Conservation (phyloP, 2,797 vertebrate species). For the Rallus crepitans region DNA sequence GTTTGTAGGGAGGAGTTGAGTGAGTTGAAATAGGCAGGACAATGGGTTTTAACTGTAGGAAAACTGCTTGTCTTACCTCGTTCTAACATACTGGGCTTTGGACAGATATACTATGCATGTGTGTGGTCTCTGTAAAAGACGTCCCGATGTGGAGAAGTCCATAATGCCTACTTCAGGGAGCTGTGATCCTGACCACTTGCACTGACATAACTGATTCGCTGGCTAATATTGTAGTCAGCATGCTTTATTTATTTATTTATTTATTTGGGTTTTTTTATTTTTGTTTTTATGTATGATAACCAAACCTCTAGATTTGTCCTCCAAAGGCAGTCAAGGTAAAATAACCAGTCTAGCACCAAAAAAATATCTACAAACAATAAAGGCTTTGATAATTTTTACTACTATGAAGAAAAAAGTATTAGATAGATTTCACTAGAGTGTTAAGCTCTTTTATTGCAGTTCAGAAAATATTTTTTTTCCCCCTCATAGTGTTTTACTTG, state of each 20-base stretch:
- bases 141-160: background rate
- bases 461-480: constrained; percentile 33
- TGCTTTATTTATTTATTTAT: background rate
- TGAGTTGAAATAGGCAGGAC: background rate
- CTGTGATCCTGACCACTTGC: background rate
- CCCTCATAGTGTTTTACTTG: constrained; percentile 46
- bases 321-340: background rate
- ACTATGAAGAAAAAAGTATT: background rate
- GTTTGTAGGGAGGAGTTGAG: background rate
- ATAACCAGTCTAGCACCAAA: background rate
- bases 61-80: background rate
- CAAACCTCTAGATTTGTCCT: background rate
- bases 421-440: constrained; percentile 23
- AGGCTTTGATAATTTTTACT: background rate
- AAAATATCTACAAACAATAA: background rate
- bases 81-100: background rate
- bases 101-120: background rate
- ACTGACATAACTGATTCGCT: background rate
- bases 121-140: background rate
- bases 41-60: background rate
- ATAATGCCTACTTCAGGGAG: background rate
- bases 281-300: background rate
- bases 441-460: constrained; percentile 55
- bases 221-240: background rate
- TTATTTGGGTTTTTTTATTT: background rate